A percentile compares a stretch with the other conserved stretches of the same genome.
phyloP scores from a whole-genome alignment of 2,888 invertebrate species.

The Bombylius major region DNA sequence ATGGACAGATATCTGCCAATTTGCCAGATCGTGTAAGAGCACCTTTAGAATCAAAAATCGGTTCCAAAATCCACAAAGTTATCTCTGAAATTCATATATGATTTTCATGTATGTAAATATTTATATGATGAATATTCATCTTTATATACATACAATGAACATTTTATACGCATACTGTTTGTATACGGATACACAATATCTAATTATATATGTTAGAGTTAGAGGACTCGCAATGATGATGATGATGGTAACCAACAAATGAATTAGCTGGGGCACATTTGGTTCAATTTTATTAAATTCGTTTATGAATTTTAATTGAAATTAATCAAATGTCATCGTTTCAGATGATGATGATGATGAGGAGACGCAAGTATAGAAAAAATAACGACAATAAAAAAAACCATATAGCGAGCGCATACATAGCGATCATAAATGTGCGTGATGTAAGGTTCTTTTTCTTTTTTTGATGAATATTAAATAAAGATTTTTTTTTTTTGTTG shows the following conservation, averaged over 20 bases:
- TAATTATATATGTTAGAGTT: conserved; percentile 9
- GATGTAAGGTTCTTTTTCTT: too few relatives aligned
- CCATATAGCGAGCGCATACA: too few relatives aligned
- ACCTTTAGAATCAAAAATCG: too few relatives aligned
- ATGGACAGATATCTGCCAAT: too few relatives aligned
- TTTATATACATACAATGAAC: too few relatives aligned
- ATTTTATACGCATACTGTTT: too few relatives aligned
- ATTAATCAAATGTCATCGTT: conserved; percentile 14
- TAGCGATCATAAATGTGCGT: too few relatives aligned
- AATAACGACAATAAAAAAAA: not conserved
- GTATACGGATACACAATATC: not conserved
- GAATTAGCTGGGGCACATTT: conserved; percentile 9
- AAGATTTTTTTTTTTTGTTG: not conserved
- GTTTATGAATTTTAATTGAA: conserved; percentile 16
- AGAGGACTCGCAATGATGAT: not conserved
- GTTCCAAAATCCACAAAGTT: too few relatives aligned
- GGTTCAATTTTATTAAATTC: conserved; percentile 10
- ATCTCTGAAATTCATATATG: too few relatives aligned
- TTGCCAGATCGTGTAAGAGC: too few relatives aligned
- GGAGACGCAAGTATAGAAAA: not conserved
- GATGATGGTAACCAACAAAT: conserved; percentile 5
- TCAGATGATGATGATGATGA: not conserved
- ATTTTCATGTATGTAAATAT: too few relatives aligned
- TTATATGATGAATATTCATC: too few relatives aligned
- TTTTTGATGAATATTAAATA: not conserved